Percentiles rank a stretch among this genome's conserved stretches.
Evolutionary conservation across 2,888 invertebrate genomes (phyloP).

Genomic region (Lasioglossum pauxillum): DNA sequence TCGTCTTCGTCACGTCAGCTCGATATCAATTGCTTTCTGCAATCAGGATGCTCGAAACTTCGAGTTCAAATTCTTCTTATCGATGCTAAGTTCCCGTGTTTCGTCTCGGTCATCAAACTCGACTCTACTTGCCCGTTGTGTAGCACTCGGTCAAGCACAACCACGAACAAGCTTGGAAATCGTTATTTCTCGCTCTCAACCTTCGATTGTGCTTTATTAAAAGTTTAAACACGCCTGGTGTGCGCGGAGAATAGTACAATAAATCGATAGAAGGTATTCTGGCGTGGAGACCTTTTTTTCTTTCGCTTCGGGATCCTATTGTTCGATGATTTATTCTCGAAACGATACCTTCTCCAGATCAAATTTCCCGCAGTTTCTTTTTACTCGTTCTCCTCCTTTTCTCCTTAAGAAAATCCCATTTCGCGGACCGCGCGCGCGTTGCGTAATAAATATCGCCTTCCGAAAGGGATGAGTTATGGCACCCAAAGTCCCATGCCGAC

Average conservation of each 20-base stretch:
- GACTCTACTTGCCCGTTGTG: not conserved
- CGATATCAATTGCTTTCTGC: not conserved
- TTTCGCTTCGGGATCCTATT: not conserved
- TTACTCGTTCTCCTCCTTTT: not conserved
- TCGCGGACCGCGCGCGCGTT: not conserved
- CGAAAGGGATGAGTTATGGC: not conserved
- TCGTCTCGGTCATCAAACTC: not conserved
- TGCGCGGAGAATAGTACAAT: slow-evolving; percentile 18
- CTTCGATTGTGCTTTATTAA: slow-evolving; percentile 37
- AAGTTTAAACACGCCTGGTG: not conserved
- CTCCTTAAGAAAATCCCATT: not conserved
- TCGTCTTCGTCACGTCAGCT: not conserved
- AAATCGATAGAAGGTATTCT: slow-evolving; percentile 45
- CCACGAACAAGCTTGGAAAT: slow-evolving; percentile 26
- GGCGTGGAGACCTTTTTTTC: not conserved
- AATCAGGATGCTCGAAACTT: not conserved
- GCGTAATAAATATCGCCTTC: not conserved
- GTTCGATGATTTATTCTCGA: slow-evolving; percentile 17
- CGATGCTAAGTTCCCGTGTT: not conserved
- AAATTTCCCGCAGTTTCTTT: not conserved
- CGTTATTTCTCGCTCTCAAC: slow-evolving; percentile 3
- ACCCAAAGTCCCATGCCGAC: not conserved
- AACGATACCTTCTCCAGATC: not conserved
- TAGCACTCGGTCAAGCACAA: not conserved
- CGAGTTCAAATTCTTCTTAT: not conserved